These are phyloP conservation scores for Athene noctua DNA, from an alignment of 2,113 vertebrate genomes.

Conservation along the genomic window DNA sequence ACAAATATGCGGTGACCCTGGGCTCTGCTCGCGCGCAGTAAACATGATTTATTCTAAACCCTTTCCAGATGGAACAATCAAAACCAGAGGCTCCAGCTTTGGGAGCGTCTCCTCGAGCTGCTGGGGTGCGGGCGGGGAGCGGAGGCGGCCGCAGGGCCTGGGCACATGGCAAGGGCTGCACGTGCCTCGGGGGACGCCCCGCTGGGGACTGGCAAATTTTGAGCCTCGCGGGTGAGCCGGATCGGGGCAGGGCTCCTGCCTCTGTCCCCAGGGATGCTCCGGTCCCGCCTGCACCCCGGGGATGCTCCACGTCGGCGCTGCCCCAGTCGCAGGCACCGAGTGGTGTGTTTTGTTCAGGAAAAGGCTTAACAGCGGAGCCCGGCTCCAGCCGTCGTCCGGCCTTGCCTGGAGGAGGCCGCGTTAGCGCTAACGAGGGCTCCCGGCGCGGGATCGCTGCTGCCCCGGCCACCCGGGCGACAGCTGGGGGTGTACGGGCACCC, in stretches of 20 bases:
- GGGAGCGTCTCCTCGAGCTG: neutral
- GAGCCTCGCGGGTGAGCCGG: fast-evolving
- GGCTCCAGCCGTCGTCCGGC: neutral
- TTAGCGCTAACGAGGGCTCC: neutral
- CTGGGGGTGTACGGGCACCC: neutral
- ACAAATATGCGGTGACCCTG: slow-evolving; percentile 65
- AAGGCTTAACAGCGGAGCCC: neutral
- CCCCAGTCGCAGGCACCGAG: neutral
- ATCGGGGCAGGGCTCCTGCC: neutral
- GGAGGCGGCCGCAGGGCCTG: neutral
- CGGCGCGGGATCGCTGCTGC: neutral
- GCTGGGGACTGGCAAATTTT: neutral
- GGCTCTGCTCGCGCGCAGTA: slow-evolving; percentile 54
- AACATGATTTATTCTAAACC: slow-evolving; percentile 66
- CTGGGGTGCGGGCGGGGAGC: neutral
- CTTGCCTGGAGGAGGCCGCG: neutral
- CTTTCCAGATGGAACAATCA: slow-evolving; percentile 69
- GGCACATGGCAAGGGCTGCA: neutral
- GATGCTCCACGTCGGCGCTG: fast-evolving
- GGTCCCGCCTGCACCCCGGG: fast-evolving
- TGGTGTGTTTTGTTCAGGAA: neutral
- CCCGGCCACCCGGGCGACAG: fast-evolving
- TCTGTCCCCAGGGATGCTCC: fast-evolving
- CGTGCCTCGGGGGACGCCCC: neutral
- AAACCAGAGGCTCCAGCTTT: slow-evolving; percentile 52